phyloP scores from a whole-genome alignment of 2,113 vertebrate genomes.

The Pardalotus punctatus region DNA sequence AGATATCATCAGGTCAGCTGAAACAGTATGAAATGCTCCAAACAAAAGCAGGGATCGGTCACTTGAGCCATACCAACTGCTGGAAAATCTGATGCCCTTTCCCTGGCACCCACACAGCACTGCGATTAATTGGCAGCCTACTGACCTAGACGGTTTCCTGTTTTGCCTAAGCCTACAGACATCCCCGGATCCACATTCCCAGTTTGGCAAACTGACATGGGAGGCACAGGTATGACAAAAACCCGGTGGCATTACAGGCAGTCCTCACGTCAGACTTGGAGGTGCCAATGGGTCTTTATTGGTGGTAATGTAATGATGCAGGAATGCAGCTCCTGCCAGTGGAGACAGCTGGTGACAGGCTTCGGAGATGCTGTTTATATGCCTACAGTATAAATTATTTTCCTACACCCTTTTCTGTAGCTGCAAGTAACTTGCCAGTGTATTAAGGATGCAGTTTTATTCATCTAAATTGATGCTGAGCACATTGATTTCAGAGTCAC shows the following conservation, averaged over 20 bases:
- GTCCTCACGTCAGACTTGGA: neutral
- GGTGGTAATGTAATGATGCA: neutral
- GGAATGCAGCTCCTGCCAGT: neutral
- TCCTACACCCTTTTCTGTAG: neutral
- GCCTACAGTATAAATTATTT: neutral
- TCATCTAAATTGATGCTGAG: neutral
- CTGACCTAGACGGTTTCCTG: neutral
- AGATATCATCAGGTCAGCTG: neutral
- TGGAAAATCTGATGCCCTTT: neutral
- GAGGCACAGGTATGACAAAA: constrained; percentile 12
- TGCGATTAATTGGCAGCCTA: neutral
- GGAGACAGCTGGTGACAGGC: neutral
- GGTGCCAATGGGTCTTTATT: neutral
- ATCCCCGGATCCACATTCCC: neutral
- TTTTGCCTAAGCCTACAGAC: constrained; percentile 40
- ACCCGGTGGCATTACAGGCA: neutral
- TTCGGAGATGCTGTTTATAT: neutral
- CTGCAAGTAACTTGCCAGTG: neutral
- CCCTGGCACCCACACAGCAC: neutral
- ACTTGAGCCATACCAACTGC: neutral
- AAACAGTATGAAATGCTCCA: neutral
- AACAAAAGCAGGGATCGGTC: neutral
- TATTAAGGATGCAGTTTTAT: neutral
- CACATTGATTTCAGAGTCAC: neutral
- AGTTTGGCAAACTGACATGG: neutral